phyloP scores from a whole-genome alignment of 2,113 vertebrate genomes.

The Prolemur simus region DNA sequence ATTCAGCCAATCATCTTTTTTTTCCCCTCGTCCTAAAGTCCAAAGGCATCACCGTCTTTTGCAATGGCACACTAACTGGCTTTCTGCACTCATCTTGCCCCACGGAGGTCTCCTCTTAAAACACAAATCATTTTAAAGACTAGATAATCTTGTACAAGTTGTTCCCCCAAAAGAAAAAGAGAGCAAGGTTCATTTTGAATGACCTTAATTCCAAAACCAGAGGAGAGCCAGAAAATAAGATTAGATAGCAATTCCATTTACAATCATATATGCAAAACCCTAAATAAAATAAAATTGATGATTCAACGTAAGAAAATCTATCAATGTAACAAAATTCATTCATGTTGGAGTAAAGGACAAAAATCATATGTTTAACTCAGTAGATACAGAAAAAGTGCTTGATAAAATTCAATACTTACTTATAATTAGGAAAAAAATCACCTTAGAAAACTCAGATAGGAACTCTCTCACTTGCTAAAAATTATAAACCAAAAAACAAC shows the following conservation, averaged over 20 bases:
- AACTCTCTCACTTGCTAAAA: conserved; percentile 16
- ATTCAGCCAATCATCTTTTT: not conserved
- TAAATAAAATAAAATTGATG: not conserved
- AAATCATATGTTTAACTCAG: not conserved
- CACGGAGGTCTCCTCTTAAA: not conserved
- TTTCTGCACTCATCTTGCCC: not conserved
- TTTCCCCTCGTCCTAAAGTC: too few relatives aligned
- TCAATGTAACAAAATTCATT: not conserved
- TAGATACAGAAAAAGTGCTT: not conserved
- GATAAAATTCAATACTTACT: conserved; percentile 16
- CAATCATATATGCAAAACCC: not conserved
- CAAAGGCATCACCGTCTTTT: not conserved
- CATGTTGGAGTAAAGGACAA: not conserved
- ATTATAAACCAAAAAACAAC: not conserved
- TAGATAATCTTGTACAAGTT: not conserved
- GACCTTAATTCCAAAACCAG: conserved; percentile 9
- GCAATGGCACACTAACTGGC: not conserved
- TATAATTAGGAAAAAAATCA: not conserved
- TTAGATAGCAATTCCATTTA: not conserved
- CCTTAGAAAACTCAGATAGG: not conserved
- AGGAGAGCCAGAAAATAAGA: conserved; percentile 4
- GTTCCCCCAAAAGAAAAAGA: not conserved
- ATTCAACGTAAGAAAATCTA: not conserved
- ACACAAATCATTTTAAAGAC: not conserved
- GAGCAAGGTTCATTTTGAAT: not conserved